These are phyloP conservation scores for Cryptocephalus moraei DNA, from an alignment of 2,888 invertebrate genomes.

Conservation along the genomic window DNA sequence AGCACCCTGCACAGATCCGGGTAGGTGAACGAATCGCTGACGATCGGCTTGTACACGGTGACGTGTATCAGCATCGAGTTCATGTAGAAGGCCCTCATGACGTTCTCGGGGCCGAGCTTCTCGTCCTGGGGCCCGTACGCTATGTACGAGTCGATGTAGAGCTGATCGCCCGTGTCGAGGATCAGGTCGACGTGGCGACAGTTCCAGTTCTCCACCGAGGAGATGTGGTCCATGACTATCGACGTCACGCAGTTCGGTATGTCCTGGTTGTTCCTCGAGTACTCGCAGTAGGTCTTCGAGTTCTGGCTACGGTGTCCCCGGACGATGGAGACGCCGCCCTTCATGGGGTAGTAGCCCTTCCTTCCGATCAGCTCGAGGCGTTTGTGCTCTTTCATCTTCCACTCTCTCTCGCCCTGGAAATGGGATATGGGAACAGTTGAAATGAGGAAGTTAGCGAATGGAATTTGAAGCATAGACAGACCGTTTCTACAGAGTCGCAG, in stretches of 20 bases:
- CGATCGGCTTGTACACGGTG: constrained; percentile 28
- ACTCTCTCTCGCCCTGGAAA: constrained; percentile 22
- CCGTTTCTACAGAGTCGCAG: no score
- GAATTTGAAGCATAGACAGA: no score
- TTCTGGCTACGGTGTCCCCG: constrained; percentile 35
- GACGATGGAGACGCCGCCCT: constrained; percentile 38
- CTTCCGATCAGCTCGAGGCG: constrained; percentile 34
- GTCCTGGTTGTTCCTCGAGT: constrained; percentile 40
- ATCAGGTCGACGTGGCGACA: constrained; percentile 44
- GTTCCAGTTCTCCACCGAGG: constrained; percentile 46
- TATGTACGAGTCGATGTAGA: constrained; percentile 50
- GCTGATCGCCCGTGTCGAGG: constrained; percentile 47
- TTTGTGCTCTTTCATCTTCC: constrained; percentile 28
- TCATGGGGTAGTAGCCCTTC: constrained; percentile 22
- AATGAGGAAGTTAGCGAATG: no score
- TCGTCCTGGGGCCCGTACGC: constrained; percentile 42
- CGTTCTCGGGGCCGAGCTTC: constrained; percentile 29
- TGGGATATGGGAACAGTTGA: neutral
- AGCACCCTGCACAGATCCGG: constrained; percentile 32
- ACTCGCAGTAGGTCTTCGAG: constrained; percentile 34
- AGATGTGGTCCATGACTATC: constrained; percentile 42
- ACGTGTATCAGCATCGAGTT: constrained; percentile 37
- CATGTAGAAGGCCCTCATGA: constrained; percentile 46
- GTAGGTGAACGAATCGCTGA: constrained; percentile 18
- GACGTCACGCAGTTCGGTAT: constrained; percentile 43